These are phyloP conservation scores for Tipula vernalis DNA, from an alignment of 2,888 invertebrate species.

Conservation along the genomic window DNA sequence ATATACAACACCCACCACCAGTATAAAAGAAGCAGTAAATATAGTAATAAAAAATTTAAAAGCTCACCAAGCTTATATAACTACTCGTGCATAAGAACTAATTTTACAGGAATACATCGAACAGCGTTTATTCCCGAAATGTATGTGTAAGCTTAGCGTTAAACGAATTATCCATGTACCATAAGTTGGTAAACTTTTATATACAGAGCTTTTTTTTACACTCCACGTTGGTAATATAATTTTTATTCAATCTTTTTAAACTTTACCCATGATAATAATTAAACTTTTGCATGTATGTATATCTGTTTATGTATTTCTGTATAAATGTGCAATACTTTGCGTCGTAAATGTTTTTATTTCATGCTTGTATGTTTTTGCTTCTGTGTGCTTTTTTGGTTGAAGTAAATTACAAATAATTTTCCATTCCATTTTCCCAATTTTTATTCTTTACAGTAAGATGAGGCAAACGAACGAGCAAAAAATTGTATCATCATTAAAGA, in stretches of 20 bases:
- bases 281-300: background rate
- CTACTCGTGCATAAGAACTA: background rate
- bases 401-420: background rate
- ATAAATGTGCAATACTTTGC: background rate
- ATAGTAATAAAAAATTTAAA: too few relatives aligned
- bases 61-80: too few relatives aligned
- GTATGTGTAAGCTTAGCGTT: background rate
- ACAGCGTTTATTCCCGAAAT: background rate
- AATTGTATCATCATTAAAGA: background rate
- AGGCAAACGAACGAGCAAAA: background rate
- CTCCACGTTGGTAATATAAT: background rate
- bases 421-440: background rate
- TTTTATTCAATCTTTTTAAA: background rate
- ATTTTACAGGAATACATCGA: background rate
- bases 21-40: background rate
- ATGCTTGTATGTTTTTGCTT: background rate
- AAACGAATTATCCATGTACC: background rate
- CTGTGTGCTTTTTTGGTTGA: background rate
- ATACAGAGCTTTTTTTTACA: background rate
- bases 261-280: background rate
- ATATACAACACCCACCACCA: background rate
- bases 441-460: background rate
- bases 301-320: background rate
- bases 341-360: background rate
- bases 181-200: background rate